These are phyloP conservation scores for Protaetia brevitarsis DNA, from an alignment of 1,140 invertebrate genomes.

Conservation along the genomic window DNA sequence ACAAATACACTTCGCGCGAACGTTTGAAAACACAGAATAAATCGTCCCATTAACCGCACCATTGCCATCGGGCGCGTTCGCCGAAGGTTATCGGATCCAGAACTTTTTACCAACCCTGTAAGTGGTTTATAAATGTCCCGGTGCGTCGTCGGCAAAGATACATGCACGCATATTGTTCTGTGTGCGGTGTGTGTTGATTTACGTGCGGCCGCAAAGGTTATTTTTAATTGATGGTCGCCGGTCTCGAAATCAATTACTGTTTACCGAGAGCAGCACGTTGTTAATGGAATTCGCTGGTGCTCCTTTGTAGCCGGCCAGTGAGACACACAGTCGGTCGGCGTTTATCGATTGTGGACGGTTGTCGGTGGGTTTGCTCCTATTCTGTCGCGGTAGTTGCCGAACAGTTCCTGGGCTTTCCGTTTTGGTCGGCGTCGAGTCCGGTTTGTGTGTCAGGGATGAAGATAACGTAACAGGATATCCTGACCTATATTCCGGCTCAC, in stretches of 20 bases:
- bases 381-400: background rate
- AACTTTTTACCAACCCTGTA: background rate
- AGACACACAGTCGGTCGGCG: background rate
- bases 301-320: background rate
- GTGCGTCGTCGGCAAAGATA: no score
- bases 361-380: background rate
- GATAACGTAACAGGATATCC: background rate
- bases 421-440: no score
- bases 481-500: background rate
- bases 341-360: background rate
- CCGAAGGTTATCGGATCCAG: background rate
- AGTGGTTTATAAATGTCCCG: no score
- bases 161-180: background rate
- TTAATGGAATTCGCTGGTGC: background rate
- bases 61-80: no score
- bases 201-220: conserved; percentile 8
- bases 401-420: background rate
- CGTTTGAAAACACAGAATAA: no score
- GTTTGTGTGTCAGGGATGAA: background rate
- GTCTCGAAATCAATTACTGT: conserved; percentile 13
- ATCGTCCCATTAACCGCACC: no score
- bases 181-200: background rate
- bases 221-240: conserved; percentile 16
- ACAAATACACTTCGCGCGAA: no score
- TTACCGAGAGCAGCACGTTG: background rate